phyloP scores from a whole-genome alignment of 2,888 invertebrate species.

The Eilema griseolum region DNA sequence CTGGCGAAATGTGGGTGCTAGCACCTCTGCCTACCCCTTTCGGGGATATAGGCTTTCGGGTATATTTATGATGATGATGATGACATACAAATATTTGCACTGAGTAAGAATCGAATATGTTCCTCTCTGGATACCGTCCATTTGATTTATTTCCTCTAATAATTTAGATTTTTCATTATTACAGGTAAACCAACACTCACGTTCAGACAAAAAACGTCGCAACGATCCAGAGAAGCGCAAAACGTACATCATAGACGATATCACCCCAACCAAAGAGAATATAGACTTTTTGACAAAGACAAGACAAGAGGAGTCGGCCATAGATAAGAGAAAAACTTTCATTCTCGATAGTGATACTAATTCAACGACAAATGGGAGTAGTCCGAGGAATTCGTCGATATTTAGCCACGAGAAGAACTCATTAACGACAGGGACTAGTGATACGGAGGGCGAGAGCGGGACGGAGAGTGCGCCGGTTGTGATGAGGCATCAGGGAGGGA shows the following conservation, averaged over 20 bases:
- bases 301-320: constrained; percentile 59
- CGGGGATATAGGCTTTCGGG: too few species aligned
- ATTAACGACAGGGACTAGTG: constrained; percentile 73
- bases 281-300: constrained; percentile 69
- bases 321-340: constrained; percentile 80
- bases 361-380: constrained; percentile 82
- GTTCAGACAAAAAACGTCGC: constrained; percentile 67
- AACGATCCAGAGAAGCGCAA: constrained; percentile 71
- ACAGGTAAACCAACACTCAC: constrained; percentile 70
- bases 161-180: constrained; percentile 18
- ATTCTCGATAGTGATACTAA: constrained; percentile 82
- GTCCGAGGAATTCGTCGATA: constrained; percentile 80
- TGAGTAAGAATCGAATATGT: too few species aligned
- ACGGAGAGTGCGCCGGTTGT: constrained; percentile 79
- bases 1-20: too few species aligned
- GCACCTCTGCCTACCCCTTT: too few species aligned
- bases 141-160: too few species aligned
- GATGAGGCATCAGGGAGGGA: constrained; percentile 65
- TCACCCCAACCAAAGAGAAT: constrained; percentile 78
- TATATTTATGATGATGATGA: too few species aligned
- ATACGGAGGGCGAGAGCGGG: constrained; percentile 81
- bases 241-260: constrained; percentile 77
- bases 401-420: constrained; percentile 77
- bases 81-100: too few species aligned
- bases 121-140: too few species aligned